Percentiles rank a stretch among this genome's conserved stretches.
These are phyloP conservation scores for Goniozus legneri DNA, from an alignment of 1,140 invertebrate species.

Conservation along the genomic window DNA sequence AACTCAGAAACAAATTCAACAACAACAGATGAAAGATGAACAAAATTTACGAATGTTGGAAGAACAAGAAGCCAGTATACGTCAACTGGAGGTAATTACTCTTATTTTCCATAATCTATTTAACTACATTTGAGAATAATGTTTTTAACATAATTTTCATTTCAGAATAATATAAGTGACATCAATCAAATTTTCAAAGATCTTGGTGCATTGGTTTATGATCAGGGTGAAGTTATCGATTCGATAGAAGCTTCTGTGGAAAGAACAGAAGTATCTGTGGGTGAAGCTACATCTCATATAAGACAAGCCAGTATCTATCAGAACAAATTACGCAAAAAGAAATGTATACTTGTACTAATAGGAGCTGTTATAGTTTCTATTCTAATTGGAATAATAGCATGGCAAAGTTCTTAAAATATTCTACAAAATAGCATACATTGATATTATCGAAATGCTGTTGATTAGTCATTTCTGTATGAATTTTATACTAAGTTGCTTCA, in stretches of 20 bases:
- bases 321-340: conserved; percentile 84
- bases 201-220: conserved; percentile 91
- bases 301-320: conserved; percentile 80
- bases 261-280: conserved; percentile 81
- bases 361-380: conserved; percentile 65
- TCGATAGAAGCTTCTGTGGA: conserved; percentile 97
- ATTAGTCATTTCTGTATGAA: too few species aligned
- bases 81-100: conserved; percentile 79
- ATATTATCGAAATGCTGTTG: too few species aligned
- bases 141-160: conserved; percentile 20
- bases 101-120: background rate
- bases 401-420: conserved; percentile 35
- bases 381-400: conserved; percentile 69
- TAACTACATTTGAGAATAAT: conserved; percentile 3
- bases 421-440: background rate
- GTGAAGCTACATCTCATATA: conserved; percentile 76
- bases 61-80: conserved; percentile 86
- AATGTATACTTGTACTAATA: conserved; percentile 71
- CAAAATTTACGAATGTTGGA: conserved; percentile 79
- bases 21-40: conserved; percentile 81
- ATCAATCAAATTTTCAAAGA: conserved; percentile 99
- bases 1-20: conserved; percentile 60
- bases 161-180: conserved; percentile 87
- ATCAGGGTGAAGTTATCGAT: conserved; percentile 95
- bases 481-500: too few species aligned